A percentile compares a stretch with the other conserved stretches of the same genome.
Conservation (phyloP, 2,113 vertebrate species). For the Melanocharis versteri region DNA sequence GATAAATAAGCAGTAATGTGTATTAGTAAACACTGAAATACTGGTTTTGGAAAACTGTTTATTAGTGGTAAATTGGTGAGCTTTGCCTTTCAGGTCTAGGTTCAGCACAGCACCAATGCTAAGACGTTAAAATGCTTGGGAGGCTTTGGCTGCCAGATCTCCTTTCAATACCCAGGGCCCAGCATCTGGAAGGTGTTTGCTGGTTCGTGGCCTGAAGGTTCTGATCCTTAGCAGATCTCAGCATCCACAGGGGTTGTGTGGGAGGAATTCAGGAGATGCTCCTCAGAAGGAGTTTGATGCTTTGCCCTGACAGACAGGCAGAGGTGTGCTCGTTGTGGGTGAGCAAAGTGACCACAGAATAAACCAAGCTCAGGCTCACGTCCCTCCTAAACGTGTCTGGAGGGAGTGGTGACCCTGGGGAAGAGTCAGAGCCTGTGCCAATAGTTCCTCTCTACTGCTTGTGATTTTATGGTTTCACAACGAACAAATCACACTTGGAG, state of each 20-base stretch:
- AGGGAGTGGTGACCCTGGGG: neutral
- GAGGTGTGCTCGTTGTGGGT: accelerated
- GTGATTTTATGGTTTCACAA: neutral
- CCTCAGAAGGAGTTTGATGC: neutral
- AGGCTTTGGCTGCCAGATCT: neutral
- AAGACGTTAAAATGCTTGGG: neutral
- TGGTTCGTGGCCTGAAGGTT: neutral
- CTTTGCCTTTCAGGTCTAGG: neutral
- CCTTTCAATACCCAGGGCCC: neutral
- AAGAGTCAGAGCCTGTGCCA: neutral
- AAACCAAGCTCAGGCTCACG: accelerated
- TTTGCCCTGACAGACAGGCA: neutral
- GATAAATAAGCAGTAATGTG: neutral
- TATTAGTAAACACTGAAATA: neutral
- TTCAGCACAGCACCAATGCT: neutral
- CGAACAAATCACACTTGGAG: neutral
- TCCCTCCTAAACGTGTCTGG: neutral
- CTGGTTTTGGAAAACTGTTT: neutral
- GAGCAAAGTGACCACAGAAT: neutral
- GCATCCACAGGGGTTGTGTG: neutral
- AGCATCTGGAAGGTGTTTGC: neutral
- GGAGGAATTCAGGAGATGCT: neutral
- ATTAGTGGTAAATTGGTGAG: neutral
- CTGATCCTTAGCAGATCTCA: neutral
- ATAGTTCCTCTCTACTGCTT: neutral